Evolutionary conservation across 2,888 invertebrate genomes (phyloP), one percentile per base, ranked within the genome.

Genomic region (Sinelater perroti): DNA sequence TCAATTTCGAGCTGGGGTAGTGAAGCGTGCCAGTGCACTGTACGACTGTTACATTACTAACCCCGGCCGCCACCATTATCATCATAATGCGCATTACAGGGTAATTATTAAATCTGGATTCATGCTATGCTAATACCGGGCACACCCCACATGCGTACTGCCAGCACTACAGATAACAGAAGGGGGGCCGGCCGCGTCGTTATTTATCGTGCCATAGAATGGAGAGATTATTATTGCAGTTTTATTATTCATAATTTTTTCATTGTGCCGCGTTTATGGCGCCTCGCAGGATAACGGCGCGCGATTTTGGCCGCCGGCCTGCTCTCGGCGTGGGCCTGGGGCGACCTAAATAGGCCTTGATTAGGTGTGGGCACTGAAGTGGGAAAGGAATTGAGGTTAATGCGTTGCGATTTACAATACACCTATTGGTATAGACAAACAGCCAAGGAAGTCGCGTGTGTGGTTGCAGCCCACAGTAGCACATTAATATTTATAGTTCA

Each of bases 101-200:
- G 72, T 75, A 75, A 75, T 75, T 75, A 75, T 74, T 72, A 72
- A 75, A 75, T 73, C 71, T 67, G 68, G 65, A 71, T 71, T 71
- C 68, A 67, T 62, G 61, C 63, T 67, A 67, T 72, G 72, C 70
- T 71, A 72, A 72, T 72, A 63, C 57, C 59, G 42, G 49, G 46
- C 67, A 68, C 70, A 70, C 68, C 69, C 68, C 69, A 56, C 56
- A 58, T 56, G 52, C 52, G 47, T 54, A 42, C 53, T 60, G 56
- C 33, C n/a, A 56, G 61, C 61, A 52, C 56, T 55, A 53, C 56
- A 58, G 47, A 61, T 47, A 50, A 55, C 45, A 60, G 31, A 50
- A 26, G 14, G 52, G 51, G 60, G 51, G 42, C 31, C 52, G 26
- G 24, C 45, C 28, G 45, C 49, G 35, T 58, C 53, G 54, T 58